Percentiles rank a stretch among this genome's conserved stretches.
These are phyloP conservation scores for Mastomys natalensis DNA, from an alignment of 2,113 vertebrate genomes.

Conservation along the genomic window DNA sequence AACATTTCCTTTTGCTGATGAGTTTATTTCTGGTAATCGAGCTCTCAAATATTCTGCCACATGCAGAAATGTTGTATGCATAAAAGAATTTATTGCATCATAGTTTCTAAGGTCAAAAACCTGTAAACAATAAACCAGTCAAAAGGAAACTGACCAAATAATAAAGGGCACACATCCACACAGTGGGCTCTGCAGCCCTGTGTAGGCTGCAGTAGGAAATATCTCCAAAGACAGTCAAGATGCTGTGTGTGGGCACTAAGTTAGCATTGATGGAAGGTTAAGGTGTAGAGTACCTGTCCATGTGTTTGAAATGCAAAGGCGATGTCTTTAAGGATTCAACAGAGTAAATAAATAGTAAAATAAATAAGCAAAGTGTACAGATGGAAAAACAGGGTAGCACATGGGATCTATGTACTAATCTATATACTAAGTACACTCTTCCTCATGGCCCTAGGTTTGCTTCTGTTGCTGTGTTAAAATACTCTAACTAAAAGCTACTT, in stretches of 20 bases:
- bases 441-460: background rate
- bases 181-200: background rate
- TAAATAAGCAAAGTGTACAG: background rate
- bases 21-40: conserved; percentile 37
- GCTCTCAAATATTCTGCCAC: background rate
- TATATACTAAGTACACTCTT: background rate
- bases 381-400: background rate
- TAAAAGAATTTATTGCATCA: background rate
- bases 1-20: background rate
- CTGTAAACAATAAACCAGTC: background rate
- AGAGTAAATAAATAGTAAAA: background rate
- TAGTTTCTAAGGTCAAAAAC: conserved; percentile 30
- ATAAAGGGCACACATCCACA: background rate
- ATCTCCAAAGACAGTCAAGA: background rate
- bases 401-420: too few relatives aligned
- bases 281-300: background rate
- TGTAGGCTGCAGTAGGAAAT: background rate
- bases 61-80: background rate
- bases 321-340: background rate
- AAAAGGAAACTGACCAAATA: conserved; percentile 54
- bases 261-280: background rate
- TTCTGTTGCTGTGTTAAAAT: background rate
- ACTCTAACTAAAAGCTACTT: background rate
- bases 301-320: background rate
- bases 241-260: background rate